Evolutionary conservation across 92 coral and sea anemone genomes (phyloP), one percentile per base, ranked within the genome.

Genomic region (Galaxea fascicularis): DNA sequence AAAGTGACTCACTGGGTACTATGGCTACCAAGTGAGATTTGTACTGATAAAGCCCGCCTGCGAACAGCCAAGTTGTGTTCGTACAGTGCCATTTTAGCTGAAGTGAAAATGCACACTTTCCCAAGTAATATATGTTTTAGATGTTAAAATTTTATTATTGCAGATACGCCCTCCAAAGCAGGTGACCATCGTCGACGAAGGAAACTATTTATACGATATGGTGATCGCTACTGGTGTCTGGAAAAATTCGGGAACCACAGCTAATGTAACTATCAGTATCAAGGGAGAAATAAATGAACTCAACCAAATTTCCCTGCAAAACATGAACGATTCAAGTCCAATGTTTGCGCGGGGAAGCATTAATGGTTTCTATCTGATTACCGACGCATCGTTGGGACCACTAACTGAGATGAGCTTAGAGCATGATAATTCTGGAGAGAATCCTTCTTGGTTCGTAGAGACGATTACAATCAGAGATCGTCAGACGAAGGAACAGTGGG

Each of bases 391-490:
- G 18, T 20, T 90, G 21, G 93, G 93, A 20, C 74, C 58, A 28
- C 14, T 90, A 28, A 81, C 15, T 0, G 47, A 70, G 66, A 46
- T 90, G 17, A 57, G 59, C 20, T 26, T 90, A 18, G 82, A 85
- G 47, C 93, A 90, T 18, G 84, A 90, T 62, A 90, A 90, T 52
- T 59, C 76, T 3, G 91, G 90, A 2, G 76, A 68, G 0, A 81
- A 73, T 27, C 93, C 93, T 4, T 84, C 83, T 1, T 90, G 93
- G 93, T 90, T 90, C 53, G 86, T 86, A 22, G 87, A 82, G 25
- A 80, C 84, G 52, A 71, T 90, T 0, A 22, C 80, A 30, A 77
- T 91, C 21, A 77, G 81, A 51, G 92, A 91, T 1, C 64, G 78
- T n/a, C 84, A 73, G 7, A 72, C 73, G 15, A 69, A 44, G 0